These are phyloP conservation scores for Pedetes capensis DNA, from an alignment of 2,113 vertebrate species.

Conservation along the genomic window DNA sequence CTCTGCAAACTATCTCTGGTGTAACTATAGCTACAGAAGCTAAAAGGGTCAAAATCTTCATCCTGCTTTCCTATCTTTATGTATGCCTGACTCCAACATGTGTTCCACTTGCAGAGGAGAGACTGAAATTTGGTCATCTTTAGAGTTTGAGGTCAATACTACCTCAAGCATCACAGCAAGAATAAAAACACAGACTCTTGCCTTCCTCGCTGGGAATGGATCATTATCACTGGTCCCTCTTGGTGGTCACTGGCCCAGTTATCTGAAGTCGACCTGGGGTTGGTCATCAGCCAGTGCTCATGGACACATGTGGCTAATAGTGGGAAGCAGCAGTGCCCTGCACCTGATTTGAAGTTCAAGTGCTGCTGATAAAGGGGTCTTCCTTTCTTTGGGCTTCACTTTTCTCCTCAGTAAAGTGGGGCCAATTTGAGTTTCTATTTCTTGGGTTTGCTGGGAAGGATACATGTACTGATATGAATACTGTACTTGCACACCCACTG, in stretches of 20 bases:
- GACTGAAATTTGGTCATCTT: background rate
- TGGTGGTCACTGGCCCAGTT: background rate
- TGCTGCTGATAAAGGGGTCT: background rate
- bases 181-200: background rate
- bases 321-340: background rate
- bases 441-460: background rate
- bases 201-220: background rate
- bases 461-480: background rate
- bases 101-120: background rate
- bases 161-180: background rate
- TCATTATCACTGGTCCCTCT: background rate
- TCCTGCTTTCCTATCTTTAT: background rate
- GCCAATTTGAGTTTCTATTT: background rate
- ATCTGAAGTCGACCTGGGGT: background rate
- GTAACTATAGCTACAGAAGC: background rate
- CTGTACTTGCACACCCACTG: background rate
- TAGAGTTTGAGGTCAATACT: background rate
- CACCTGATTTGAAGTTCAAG: background rate
- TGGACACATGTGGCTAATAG: accelerated
- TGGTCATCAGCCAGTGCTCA: background rate
- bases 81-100: background rate
- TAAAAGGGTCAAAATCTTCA: background rate
- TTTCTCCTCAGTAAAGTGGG: background rate
- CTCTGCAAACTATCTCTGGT: background rate
- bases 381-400: background rate